Evolutionary conservation across 2,797 vertebrate species (phyloP).

Genomic region (Morelia viridis): DNA sequence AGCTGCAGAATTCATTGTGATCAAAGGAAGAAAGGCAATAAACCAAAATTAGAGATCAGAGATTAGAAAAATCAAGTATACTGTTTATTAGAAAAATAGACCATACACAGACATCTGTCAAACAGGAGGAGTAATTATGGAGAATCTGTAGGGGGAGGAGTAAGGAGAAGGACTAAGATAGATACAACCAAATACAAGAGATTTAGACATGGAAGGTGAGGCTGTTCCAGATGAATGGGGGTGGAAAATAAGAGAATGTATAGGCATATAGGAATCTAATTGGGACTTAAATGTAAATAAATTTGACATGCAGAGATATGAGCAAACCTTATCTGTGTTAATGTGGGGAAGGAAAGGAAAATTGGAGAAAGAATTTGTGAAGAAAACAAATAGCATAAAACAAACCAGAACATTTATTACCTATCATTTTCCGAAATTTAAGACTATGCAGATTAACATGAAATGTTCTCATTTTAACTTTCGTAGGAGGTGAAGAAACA

Average conservation of each 20-base stretch:
- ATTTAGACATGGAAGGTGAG: background rate
- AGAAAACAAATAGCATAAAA: background rate
- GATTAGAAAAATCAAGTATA: background rate
- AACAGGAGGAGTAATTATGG: background rate
- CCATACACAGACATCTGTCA: background rate
- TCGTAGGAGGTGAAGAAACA: constrained; percentile 27
- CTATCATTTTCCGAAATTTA: constrained; percentile 1
- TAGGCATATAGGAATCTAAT: background rate
- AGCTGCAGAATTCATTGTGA: background rate
- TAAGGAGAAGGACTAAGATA: background rate
- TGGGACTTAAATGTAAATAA: background rate
- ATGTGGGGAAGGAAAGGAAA: background rate
- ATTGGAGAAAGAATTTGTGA: background rate
- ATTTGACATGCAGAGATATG: background rate
- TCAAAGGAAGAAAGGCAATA: background rate
- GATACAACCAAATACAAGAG: background rate
- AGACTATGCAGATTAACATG: constrained; percentile 27
- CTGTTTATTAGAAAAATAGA: background rate
- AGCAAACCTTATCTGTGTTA: background rate
- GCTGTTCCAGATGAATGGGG: background rate
- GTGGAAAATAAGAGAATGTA: background rate
- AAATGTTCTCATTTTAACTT: constrained; percentile 19
- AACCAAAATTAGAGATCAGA: background rate
- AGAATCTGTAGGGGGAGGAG: background rate
- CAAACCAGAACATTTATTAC: background rate